Evolutionary conservation across 2,113 vertebrate species (phyloP).

Genomic region (Oxygymnocypris stewartii): DNA sequence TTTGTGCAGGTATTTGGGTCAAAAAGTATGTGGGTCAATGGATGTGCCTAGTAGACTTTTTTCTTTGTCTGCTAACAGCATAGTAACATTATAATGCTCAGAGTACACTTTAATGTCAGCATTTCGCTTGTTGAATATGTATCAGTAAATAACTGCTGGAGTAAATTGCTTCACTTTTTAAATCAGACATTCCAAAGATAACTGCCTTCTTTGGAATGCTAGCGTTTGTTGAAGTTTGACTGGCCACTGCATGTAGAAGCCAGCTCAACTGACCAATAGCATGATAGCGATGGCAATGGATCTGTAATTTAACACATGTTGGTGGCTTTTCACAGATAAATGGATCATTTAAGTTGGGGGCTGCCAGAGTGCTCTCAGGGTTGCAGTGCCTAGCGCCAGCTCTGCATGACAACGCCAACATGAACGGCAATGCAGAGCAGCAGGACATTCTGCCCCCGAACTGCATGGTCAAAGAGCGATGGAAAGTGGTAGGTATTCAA

Average conservation of each 20-base stretch:
- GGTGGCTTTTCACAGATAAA: slow-evolving; percentile 82
- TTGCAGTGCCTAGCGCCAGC: slow-evolving; percentile 96
- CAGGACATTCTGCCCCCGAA: slow-evolving; percentile 97
- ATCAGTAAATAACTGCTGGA: neutral
- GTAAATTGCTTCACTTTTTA: neutral
- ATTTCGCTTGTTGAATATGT: slow-evolving; percentile 12
- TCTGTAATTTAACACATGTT: slow-evolving; percentile 26
- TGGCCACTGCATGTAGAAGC: slow-evolving; percentile 34
- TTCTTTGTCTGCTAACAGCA: slow-evolving; percentile 9
- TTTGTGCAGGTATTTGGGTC: slow-evolving; percentile 25
- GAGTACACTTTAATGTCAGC: slow-evolving; percentile 21
- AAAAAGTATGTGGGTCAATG: slow-evolving; percentile 37
- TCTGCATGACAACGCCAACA: slow-evolving; percentile 95
- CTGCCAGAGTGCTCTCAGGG: slow-evolving; percentile 87
- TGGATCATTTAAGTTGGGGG: slow-evolving; percentile 93
- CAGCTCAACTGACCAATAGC: slow-evolving; percentile 33
- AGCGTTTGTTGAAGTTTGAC: slow-evolving; percentile 18
- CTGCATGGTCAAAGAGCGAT: slow-evolving; percentile 98
- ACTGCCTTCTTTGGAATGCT: slow-evolving; percentile 29
- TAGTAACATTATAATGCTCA: slow-evolving; percentile 6
- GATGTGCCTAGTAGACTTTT: slow-evolving; percentile 24
- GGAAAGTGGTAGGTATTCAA: slow-evolving; percentile 95
- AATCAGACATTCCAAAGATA: slow-evolving; percentile 38
- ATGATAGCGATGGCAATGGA: neutral
- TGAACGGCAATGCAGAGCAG: slow-evolving; percentile 96